Conservation (phyloP, 2,797 vertebrate species). For the Acridotheres tristis region DNA sequence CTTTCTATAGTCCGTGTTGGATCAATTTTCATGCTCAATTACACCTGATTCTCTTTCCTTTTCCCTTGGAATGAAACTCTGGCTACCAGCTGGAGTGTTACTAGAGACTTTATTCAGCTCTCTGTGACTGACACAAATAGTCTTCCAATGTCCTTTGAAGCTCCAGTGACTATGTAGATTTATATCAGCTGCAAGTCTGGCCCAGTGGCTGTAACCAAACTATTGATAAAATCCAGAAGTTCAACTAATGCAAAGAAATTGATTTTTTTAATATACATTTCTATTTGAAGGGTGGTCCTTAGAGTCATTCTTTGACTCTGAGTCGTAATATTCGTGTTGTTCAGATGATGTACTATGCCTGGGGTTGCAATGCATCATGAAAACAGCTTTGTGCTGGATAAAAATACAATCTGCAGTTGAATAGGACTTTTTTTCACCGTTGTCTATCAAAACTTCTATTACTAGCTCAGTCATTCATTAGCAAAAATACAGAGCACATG, state of each 20-base stretch:
- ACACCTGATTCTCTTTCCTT: not conserved
- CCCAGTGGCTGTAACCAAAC: not conserved
- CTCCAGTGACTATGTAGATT: not conserved
- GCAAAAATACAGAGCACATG: not conserved
- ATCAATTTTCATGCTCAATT: not conserved
- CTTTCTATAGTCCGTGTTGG: not conserved
- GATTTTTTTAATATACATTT: conserved; percentile 39
- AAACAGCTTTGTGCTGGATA: not conserved
- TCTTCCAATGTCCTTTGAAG: not conserved
- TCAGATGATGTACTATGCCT: not conserved
- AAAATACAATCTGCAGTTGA: conserved; percentile 43
- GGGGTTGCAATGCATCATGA: conserved; percentile 1
- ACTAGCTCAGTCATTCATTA: conserved; percentile 50
- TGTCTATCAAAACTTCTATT: conserved; percentile 65
- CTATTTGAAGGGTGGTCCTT: conserved; percentile 27
- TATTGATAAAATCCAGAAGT: conserved; percentile 5
- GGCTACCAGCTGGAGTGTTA: not conserved
- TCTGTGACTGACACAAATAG: not conserved
- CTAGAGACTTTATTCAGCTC: not conserved
- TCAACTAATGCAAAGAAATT: conserved; percentile 26
- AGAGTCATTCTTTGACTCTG: not conserved
- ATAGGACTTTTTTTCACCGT: not conserved
- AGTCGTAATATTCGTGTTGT: conserved; percentile 12
- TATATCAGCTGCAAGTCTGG: not conserved
- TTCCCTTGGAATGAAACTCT: not conserved